phyloP scores from a whole-genome alignment of 2,113 vertebrate genomes.

The Mystacornis crossleyi region DNA sequence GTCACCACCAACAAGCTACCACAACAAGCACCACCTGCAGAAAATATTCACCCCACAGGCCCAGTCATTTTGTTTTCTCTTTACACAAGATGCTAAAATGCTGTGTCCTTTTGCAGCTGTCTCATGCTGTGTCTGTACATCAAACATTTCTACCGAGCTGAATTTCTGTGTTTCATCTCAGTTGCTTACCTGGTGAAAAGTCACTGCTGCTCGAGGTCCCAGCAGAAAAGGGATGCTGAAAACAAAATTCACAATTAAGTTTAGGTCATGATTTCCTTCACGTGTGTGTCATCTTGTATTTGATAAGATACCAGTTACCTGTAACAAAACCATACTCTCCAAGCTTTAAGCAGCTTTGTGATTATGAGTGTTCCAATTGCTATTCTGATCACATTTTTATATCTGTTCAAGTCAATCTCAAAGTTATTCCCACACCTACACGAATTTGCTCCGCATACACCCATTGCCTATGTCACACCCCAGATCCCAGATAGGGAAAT shows the following conservation, averaged over 20 bases:
- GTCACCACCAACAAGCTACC: background rate
- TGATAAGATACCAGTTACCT: background rate
- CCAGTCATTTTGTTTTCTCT: background rate
- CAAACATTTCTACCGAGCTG: background rate
- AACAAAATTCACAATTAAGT: background rate
- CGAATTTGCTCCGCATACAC: background rate
- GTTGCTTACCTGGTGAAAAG: constrained; percentile 30
- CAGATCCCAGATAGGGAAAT: background rate
- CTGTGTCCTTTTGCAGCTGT: background rate
- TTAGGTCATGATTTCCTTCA: background rate
- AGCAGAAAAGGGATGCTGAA: background rate
- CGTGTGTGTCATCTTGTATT: background rate
- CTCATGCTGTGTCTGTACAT: fast-evolving
- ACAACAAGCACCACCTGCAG: background rate
- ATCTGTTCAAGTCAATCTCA: background rate
- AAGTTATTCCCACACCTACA: background rate
- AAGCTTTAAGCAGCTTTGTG: background rate
- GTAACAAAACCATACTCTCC: background rate
- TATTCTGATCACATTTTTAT: background rate
- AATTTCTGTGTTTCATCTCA: background rate
- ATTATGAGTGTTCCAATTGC: background rate
- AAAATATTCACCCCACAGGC: background rate
- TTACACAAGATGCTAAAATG: background rate
- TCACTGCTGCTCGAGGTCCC: background rate
- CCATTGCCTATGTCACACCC: background rate